These are phyloP conservation scores for Sinotaia quadrata DNA, from an alignment of 2,888 invertebrate genomes.

Conservation along the genomic window DNA sequence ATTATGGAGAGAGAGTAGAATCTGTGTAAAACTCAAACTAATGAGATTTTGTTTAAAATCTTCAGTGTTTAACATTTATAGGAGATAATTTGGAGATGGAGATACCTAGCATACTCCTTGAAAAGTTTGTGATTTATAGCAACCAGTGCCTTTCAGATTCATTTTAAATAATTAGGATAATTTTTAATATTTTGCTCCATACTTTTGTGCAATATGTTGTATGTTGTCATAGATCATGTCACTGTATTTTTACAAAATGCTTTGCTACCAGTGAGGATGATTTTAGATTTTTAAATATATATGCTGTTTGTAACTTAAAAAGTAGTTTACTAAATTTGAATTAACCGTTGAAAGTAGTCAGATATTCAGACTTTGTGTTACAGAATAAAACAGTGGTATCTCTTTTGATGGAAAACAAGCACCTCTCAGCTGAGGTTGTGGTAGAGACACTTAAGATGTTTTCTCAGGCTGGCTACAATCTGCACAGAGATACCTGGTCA, in stretches of 20 bases:
- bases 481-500: constrained; percentile 25
- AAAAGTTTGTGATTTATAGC: too few species aligned
- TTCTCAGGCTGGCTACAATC: constrained; percentile 32
- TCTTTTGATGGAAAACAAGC: constrained; percentile 19
- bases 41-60: too few species aligned
- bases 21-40: too few species aligned
- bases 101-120: too few species aligned
- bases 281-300: too few species aligned
- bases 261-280: too few species aligned
- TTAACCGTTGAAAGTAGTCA: neutral
- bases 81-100: too few species aligned
- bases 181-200: neutral
- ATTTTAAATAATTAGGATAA: neutral
- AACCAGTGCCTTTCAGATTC: too few species aligned
- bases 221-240: neutral
- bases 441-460: constrained; percentile 32
- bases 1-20: too few species aligned
- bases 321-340: neutral
- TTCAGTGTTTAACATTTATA: too few species aligned
- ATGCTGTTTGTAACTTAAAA: too few species aligned
- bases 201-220: neutral
- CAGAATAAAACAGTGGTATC: constrained; percentile 26
- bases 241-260: neutral
- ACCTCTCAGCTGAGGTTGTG: constrained; percentile 12
- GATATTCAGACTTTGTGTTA: neutral